Base-by-base conservation (phyloP, 1,140 invertebrate genomes). In the Habropoda laboriosa region DNA sequence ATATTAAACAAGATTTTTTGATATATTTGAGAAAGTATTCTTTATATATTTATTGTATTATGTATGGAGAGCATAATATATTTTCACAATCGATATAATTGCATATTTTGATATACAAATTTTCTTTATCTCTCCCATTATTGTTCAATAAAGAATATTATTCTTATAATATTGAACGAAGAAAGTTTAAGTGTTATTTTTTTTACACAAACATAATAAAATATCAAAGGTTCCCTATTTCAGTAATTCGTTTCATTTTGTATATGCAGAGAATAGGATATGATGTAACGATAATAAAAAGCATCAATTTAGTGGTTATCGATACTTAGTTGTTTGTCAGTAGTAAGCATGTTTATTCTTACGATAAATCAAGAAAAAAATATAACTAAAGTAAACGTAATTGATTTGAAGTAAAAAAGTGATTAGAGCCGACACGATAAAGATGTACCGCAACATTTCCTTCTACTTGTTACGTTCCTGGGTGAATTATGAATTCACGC, bases 401-500 rank as follows among this genome's bases (percentile, higher is more conserved):
- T 18, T 35, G 47, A 67, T 67, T 67, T 1, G 1, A 8, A n/a
- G 13, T 2, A 66, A n/a, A 16, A 57, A 55, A 42, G 8, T 66
- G 8, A 55, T 40, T 8, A 3, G 7, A 27, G 30, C 51, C 8
- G 16, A 27, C 7, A 18, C 13, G 42, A 35, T 24, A n/a, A 12
- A 42, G 18, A n/a, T n/a, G n/a, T n/a, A n/a, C n/a, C n/a, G n/a
- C n/a, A n/a, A n/a, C 21, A 16, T 53, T 40, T 53, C 24, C 18
- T 45, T 27, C n/a, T 2, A 24, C 2, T 42, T 60, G 3, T 8
- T 27, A 79, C 42, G 35, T 63, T 70, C 57, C 49, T 55, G 58
- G 30, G 32, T 60, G 83, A 83, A 83, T 79, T 55, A 57, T 51
- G 12, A 24, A 16, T 8, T 51, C 30, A 58, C 81, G 80, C 75